Base-by-base conservation (phyloP, 53 echinoderm and acorn worm genomes). In the Stichopus horrens region DNA sequence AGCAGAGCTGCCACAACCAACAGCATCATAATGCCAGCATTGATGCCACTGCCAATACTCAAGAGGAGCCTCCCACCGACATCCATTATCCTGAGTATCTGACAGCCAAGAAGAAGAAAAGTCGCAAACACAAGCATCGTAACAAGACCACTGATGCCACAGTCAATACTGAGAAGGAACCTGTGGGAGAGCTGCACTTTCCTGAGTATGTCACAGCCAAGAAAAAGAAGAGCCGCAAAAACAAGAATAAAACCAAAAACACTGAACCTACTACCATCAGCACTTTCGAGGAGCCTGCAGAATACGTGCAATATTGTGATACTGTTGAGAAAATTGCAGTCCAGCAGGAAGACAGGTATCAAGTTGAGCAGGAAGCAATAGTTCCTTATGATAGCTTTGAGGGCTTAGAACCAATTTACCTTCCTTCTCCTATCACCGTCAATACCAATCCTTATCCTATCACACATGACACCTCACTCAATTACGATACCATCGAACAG, bases 361-460 rank as follows among this genome's bases (percentile, higher is more conserved):
- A 37, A 63, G 63, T 13, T 13, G 63, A 63, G 16, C 11, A 10
- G 16, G 63, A 63, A 63, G 63, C 10, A 63, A 0, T 63, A 13
- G 16, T 16, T 13, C 11, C 63, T 63, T 16, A 63, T 16, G 63
- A 63, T 63, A 63, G 63, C 16, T 63, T 63, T 63, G 63, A 63
- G 0, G 63, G 63, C 63, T 63, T 63, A 13, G 63, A 63, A 13
- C 11, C 16, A 10, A 63, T 63, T 5, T 63, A 63, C 16, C 7
- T 16, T 13, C 63, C 63, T 13, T 10, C 10, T 63, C 11, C 63
- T 55, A 79, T 79, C 79, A 79, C 79, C 16, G 9, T 79, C 53
- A 53, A 79, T 55, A 79, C 54, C 19, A 53, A 9, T 53, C 79
- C 79, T 79, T 79, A 79, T 20, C 79, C 79, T 79, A 19, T 79